Percentiles rank a stretch among this genome's conserved stretches.
phyloP scores from a whole-genome alignment of 2,888 invertebrate genomes.

The Anthoptus insignis region DNA sequence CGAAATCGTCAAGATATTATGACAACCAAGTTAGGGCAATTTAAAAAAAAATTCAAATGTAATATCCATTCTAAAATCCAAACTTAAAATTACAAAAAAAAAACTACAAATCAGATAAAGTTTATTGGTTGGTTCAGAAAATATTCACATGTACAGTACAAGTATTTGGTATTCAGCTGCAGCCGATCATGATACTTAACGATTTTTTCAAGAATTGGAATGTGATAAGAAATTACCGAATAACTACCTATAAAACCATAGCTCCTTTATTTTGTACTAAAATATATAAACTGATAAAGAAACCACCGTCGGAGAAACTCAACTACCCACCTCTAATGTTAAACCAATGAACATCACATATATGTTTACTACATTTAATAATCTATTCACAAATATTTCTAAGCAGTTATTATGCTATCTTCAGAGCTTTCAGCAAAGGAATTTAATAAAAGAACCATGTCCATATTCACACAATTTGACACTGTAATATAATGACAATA shows the following conservation, averaged over 20 bases:
- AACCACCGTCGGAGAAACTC: conserved; percentile 22
- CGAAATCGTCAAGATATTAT: no score
- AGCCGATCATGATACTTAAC: conserved; percentile 63
- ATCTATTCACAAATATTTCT: conserved; percentile 77
- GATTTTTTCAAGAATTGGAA: conserved; percentile 70
- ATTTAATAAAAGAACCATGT: conserved; percentile 58
- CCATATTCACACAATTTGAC: conserved; percentile 61
- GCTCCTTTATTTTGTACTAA: conserved; percentile 60
- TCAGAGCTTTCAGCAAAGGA: conserved; percentile 63
- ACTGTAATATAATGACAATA: conserved; percentile 45
- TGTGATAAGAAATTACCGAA: conserved; percentile 62
- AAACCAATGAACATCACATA: conserved; percentile 63
- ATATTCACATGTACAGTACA: conserved; percentile 71
- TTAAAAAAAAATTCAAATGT: no score
- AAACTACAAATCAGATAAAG: conserved; percentile 58
- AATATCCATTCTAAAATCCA: neutral
- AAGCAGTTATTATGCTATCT: conserved; percentile 49
- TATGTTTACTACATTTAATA: conserved; percentile 59
- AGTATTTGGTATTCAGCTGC: conserved; percentile 81
- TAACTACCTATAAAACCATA: conserved; percentile 55
- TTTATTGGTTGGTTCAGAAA: conserved; percentile 76
- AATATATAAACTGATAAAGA: conserved; percentile 36
- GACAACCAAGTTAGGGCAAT: no score
- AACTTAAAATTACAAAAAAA: conserved; percentile 33
- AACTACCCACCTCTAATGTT: conserved; percentile 51